These are phyloP conservation scores for Gallinago nigripennis DNA, from an alignment of 2,797 vertebrate genomes.

Conservation along the genomic window DNA sequence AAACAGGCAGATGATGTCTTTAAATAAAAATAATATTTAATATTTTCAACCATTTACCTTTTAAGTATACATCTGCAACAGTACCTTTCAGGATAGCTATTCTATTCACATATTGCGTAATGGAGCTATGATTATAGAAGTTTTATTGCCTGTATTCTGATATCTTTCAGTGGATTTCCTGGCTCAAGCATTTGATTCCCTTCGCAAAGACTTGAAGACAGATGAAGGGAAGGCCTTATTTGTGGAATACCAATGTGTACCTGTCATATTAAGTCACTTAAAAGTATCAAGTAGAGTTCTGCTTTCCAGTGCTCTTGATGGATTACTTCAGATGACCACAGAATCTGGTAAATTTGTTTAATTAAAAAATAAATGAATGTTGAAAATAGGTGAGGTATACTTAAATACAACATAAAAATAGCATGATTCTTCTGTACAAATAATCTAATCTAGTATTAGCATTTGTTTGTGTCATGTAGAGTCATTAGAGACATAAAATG, in stretches of 20 bases:
- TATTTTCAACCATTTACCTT: not conserved
- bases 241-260: constrained; percentile 83
- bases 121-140: not conserved
- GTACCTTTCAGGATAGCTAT: not conserved
- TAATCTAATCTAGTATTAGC: not conserved
- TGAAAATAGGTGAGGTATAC: not conserved
- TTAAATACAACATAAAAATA: not conserved
- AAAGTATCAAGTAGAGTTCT: constrained; percentile 77
- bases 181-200: constrained; percentile 83
- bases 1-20: not conserved
- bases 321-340: constrained; percentile 86
- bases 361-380: not conserved
- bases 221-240: constrained; percentile 86
- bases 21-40: not conserved
- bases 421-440: not conserved
- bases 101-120: not conserved
- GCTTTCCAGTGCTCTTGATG: constrained; percentile 79
- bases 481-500: not conserved
- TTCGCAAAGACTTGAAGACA: constrained; percentile 81
- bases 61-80: not conserved
- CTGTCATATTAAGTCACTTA: constrained; percentile 79
- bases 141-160: constrained; percentile 10
- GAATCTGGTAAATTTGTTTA: constrained; percentile 83
- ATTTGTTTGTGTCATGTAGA: not conserved
- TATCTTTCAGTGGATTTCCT: constrained; percentile 84